A percentile compares a stretch with the other conserved stretches of the same genome.
These are phyloP conservation scores for Thalpophila matura DNA, from an alignment of 2,888 invertebrate genomes.

Conservation along the genomic window DNA sequence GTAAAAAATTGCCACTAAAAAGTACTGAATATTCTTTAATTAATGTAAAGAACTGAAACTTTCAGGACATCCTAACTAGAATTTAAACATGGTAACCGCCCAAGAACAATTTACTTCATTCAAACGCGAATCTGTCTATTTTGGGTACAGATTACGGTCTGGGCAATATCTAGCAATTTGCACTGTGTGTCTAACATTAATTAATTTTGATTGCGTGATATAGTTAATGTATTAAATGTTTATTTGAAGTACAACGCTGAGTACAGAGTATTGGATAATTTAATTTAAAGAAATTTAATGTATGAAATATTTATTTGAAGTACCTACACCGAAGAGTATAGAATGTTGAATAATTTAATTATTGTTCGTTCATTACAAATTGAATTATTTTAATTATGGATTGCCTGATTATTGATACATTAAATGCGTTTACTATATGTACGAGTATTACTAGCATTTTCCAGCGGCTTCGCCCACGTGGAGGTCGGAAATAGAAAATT, in stretches of 20 bases:
- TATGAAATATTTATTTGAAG: no score
- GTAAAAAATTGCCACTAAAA: background rate
- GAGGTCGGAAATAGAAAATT: no score
- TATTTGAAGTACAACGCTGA: conserved; percentile 4
- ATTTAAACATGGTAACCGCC: conserved; percentile 24
- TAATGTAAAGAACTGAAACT: background rate
- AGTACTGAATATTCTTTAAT: conserved; percentile 25
- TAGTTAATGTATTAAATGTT: conserved; percentile 2
- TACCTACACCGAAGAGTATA: no score
- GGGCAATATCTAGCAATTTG: conserved; percentile 36
- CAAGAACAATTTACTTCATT: conserved; percentile 48
- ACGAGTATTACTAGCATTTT: no score
- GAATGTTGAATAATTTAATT: no score
- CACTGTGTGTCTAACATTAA: conserved; percentile 13
- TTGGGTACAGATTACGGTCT: conserved; percentile 38
- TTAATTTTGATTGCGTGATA: conserved; percentile 7
- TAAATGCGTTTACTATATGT: no score
- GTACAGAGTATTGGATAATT: conserved; percentile 6
- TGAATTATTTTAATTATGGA: no score
- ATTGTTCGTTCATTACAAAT: no score
- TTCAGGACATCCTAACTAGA: conserved; percentile 32
- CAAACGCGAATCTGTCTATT: conserved; percentile 36
- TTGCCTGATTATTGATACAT: no score
- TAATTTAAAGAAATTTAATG: background rate
- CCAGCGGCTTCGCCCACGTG: no score